A percentile compares a stretch with the other conserved stretches of the same genome.
These are phyloP conservation scores for Zele albiditarsus DNA, from an alignment of 2,888 invertebrate species.

Conservation along the genomic window DNA sequence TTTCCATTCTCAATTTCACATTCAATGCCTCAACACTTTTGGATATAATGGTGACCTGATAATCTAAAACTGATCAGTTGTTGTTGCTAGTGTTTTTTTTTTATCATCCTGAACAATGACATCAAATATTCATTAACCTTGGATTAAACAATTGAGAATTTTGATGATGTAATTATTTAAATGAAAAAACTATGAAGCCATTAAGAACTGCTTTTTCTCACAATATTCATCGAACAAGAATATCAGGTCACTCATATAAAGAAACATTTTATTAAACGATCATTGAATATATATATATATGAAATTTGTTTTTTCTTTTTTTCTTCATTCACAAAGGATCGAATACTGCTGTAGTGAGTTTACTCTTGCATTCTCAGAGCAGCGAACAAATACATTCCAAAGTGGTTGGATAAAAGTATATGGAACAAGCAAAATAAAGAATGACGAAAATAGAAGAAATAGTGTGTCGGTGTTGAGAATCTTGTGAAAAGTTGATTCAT, in stretches of 20 bases:
- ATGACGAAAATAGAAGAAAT: background rate
- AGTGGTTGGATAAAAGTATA: background rate
- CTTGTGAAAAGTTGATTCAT: background rate
- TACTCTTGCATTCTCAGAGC: background rate
- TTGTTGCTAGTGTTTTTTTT: background rate
- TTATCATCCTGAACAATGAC: background rate
- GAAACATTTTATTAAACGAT: too few relatives aligned
- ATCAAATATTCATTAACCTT: background rate
- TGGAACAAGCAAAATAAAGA: background rate
- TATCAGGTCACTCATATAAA: too few relatives aligned
- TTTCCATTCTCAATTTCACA: background rate
- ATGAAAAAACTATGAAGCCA: background rate
- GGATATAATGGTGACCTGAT: conserved; percentile 2
- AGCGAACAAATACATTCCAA: background rate
- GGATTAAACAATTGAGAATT: background rate
- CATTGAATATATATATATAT: too few relatives aligned
- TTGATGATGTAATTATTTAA: background rate
- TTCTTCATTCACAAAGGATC: background rate
- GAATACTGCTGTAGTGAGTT: background rate
- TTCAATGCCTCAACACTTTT: background rate
- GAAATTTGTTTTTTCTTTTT: too few relatives aligned
- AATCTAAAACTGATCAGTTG: background rate
- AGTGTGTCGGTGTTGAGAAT: background rate
- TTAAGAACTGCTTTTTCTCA: background rate
- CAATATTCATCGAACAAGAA: too few relatives aligned